Conservation (phyloP, 2,797 vertebrate species). For the Hemitrygon akajei region DNA sequence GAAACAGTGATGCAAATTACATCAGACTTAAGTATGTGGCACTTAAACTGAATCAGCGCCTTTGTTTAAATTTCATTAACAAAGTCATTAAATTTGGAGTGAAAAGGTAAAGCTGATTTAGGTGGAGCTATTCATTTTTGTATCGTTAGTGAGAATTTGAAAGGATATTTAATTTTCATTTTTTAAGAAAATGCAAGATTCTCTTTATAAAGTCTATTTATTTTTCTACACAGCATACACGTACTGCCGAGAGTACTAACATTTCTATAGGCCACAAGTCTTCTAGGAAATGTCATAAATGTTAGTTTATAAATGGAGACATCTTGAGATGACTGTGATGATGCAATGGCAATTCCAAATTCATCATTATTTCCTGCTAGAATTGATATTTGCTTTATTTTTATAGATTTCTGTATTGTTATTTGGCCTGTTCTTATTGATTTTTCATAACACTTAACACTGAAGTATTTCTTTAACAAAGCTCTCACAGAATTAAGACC, state of each 20-base stretch:
- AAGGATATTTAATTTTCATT: conserved; percentile 16
- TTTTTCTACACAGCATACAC: background rate
- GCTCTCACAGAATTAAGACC: background rate
- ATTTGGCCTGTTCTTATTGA: background rate
- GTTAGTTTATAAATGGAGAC: background rate
- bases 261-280: background rate
- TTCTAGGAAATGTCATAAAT: background rate
- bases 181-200: background rate
- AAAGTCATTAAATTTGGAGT: background rate
- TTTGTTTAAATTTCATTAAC: background rate
- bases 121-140: background rate
- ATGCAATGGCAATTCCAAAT: background rate
- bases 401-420: background rate
- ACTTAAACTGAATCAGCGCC: background rate
- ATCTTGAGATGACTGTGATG: background rate
- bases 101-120: background rate
- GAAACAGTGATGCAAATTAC: background rate
- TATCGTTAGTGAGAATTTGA: conserved; percentile 2
- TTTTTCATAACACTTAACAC: background rate
- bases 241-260: background rate
- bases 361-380: background rate
- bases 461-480: background rate
- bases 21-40: background rate
- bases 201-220: background rate
- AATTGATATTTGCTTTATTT: background rate